Evolutionary conservation across 2,888 invertebrate species (phyloP), one percentile per base, ranked within the genome.

Genomic region (Sussaba pulchella): DNA sequence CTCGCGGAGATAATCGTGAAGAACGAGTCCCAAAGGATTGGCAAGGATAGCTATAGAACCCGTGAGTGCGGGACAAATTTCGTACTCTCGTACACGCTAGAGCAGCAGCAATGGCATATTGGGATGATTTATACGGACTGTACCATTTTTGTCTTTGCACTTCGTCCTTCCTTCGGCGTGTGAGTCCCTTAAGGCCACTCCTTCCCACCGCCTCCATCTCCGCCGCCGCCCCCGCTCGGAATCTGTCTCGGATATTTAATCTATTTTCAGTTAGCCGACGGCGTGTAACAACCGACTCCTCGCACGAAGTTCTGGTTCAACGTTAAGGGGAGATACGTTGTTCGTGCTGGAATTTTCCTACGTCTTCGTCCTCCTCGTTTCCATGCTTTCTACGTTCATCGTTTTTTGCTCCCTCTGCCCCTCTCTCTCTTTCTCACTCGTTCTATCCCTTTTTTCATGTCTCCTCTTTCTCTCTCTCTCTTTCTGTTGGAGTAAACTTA

Each of bases 261-360:
- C 64, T 61, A 77, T 77, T 77, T 77, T 71, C 64, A 50, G 70
- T 71, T 77, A 77, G 77, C 70, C 71, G 36, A 64, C 36, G 54
- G 76, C 63, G 54, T 57, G 52, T 61, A 69, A 63, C 31, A 45
- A 70, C 61, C 75, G 61, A 61, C 75, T 74, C 61, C 61, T 67
- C 24, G 19, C n/a, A n/a, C 45, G 67, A 39, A 77, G 77, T 64
- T n/a, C n/a, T 71, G 64, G 57, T 77, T 66, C 70, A 76, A 70
- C 50, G 63, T 57, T 47, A 50, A n/a, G n/a, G n/a, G n/a, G n/a
- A 45, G 63, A 70, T 70, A 70, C 24, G 63, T 63, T 76, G 69
- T 69, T 69, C 69, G 54, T n/a, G n/a, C n/a, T n/a, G 69, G 36
- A 70, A 69, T 75, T 70, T n/a, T n/a, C n/a, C n/a, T n/a, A n/a